These are phyloP conservation scores for Pterostichus niger DNA, from an alignment of 2,888 invertebrate genomes.

Conservation along the genomic window DNA sequence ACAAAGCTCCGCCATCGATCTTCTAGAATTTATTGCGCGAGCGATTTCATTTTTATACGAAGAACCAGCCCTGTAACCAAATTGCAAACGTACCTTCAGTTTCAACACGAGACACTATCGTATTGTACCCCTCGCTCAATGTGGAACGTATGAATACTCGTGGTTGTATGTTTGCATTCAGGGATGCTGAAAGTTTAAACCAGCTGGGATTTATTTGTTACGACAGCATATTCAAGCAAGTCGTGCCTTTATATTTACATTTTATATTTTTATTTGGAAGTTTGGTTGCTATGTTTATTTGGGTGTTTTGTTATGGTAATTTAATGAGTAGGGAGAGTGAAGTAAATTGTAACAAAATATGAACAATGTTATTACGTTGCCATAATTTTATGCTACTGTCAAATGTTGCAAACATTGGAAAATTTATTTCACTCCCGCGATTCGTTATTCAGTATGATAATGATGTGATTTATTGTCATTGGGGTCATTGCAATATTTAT, in stretches of 20 bases:
- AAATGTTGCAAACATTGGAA: no score
- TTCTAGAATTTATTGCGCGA: conserved; percentile 20
- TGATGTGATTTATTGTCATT: no score
- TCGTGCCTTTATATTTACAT: conserved; percentile 24
- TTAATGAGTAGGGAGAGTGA: neutral
- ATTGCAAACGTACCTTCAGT: conserved; percentile 28
- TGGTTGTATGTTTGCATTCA: conserved; percentile 27
- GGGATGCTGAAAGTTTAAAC: conserved; percentile 35
- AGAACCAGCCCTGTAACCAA: conserved; percentile 24
- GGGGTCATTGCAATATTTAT: no score
- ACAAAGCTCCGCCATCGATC: conserved; percentile 14
- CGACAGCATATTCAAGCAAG: neutral
- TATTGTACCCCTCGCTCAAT: neutral
- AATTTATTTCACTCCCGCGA: no score
- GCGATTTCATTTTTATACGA: conserved; percentile 50
- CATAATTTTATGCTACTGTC: no score
- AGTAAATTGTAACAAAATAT: neutral
- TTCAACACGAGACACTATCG: neutral
- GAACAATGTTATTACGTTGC: no score
- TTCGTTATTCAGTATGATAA: no score
- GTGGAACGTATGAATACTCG: conserved; percentile 10
- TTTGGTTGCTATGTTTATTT: neutral
- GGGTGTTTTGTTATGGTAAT: conserved; percentile 20
- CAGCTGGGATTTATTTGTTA: conserved; percentile 41
- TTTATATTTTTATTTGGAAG: conserved; percentile 13